phyloP scores from a whole-genome alignment of 1,140 invertebrate species.

The Chlorops oryzae region DNA sequence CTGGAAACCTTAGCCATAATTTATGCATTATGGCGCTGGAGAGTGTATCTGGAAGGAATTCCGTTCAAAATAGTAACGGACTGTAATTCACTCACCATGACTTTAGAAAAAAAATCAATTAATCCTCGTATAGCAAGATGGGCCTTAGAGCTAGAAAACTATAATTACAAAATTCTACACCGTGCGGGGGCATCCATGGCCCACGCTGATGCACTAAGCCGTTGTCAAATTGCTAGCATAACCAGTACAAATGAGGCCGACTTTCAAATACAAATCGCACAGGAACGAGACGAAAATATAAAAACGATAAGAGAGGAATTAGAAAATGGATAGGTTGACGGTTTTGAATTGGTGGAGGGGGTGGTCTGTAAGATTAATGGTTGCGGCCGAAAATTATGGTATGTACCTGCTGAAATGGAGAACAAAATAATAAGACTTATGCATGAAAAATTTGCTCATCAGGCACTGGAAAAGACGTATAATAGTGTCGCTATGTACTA shows the following conservation, averaged over 20 bases:
- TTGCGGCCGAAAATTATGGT: conserved; percentile 15
- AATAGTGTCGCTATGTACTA: conserved; percentile 15
- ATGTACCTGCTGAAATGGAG: conserved; percentile 21
- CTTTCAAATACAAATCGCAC: neutral
- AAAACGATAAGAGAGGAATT: neutral
- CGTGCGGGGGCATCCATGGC: conserved; percentile 27
- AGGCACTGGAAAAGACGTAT: conserved; percentile 18
- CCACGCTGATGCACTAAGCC: conserved; percentile 31
- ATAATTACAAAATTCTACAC: conserved; percentile 1
- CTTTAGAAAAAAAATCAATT: conserved; percentile 18
- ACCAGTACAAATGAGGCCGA: neutral
- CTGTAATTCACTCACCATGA: too few relatives aligned
- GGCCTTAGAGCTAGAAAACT: too few relatives aligned
- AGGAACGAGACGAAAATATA: neutral
- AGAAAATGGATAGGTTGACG: conserved; percentile 2
- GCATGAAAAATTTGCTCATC: conserved; percentile 24
- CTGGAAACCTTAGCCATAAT: conserved; percentile 51
- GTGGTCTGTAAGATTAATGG: neutral
- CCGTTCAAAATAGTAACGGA: too few relatives aligned
- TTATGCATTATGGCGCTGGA: too few relatives aligned
- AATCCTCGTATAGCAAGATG: too few relatives aligned
- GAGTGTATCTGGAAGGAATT: conserved; percentile 46
- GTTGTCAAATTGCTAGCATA: neutral
- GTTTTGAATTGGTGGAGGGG: neutral
- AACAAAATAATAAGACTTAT: conserved; percentile 11